Percentiles rank a stretch among this genome's conserved stretches.
phyloP scores from a whole-genome alignment of 2,888 invertebrate genomes.

The Hartigia nigra region DNA sequence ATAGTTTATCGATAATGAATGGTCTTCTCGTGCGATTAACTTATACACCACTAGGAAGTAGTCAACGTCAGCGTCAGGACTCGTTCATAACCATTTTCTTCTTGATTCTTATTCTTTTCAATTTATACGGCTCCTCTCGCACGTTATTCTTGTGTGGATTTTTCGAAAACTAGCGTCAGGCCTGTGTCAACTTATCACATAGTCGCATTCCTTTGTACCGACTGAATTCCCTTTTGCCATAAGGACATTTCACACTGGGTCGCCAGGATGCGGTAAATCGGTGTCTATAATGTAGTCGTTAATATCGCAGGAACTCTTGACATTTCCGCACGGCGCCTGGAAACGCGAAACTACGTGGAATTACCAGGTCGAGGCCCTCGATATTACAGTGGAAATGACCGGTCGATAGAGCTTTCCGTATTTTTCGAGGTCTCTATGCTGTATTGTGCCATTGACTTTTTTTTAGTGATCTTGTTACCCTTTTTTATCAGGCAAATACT shows the following conservation, averaged over 20 bases:
- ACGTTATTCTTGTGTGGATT: not conserved
- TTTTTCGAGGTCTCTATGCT: not conserved
- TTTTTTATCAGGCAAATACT: not conserved
- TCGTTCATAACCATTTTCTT: not conserved
- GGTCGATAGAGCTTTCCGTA: not conserved
- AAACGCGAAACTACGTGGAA: not conserved
- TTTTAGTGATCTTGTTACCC: not conserved
- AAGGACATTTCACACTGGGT: not conserved
- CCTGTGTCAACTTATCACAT: not conserved
- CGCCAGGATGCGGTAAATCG: not conserved
- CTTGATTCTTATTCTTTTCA: not conserved
- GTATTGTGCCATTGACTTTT: not conserved
- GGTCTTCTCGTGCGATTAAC: not conserved
- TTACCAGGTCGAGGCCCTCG: not conserved
- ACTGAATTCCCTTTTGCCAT: not conserved
- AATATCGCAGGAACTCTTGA: conserved; percentile 1
- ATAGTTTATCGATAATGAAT: not conserved
- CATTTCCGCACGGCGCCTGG: not conserved
- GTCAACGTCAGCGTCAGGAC: not conserved
- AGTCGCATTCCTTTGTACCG: not conserved
- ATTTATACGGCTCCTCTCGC: not conserved
- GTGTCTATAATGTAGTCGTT: not conserved
- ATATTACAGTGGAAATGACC: not conserved
- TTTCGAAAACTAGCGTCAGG: not conserved
- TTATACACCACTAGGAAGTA: not conserved